Conservation (phyloP, 2,797 vertebrate genomes). For the Brachymystax lenok region DNA sequence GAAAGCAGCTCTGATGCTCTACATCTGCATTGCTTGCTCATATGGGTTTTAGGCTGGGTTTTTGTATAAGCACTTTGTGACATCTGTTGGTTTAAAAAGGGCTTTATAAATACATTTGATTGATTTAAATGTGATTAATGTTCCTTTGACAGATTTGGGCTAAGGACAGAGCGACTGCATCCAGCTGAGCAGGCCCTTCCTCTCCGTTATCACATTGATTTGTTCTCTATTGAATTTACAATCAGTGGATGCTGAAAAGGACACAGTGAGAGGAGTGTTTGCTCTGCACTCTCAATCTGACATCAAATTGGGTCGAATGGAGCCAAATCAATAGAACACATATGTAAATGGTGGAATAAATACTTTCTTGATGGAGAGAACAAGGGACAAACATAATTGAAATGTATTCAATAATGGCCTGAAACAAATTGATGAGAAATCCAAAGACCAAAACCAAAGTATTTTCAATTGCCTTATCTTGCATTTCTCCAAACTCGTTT, state of each 20-base stretch:
- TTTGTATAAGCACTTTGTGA: too few relatives aligned
- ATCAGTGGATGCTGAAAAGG: constrained; percentile 29
- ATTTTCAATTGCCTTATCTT: constrained; percentile 2
- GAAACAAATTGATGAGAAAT: background rate
- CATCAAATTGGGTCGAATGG: constrained; percentile 14
- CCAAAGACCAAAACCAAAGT: background rate
- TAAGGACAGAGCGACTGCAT: constrained; percentile 16
- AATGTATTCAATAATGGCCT: background rate
- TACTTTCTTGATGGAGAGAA: background rate
- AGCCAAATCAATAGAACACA: constrained; percentile 17
- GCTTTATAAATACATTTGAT: too few relatives aligned
- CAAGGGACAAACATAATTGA: background rate
- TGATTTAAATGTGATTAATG: background rate
- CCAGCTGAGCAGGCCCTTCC: background rate
- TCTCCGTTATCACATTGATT: constrained; percentile 33
- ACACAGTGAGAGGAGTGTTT: constrained; percentile 25
- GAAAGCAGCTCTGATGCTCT: background rate
- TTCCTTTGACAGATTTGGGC: constrained; percentile 41
- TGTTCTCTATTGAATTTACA: constrained; percentile 29
- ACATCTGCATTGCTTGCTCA: too few relatives aligned
- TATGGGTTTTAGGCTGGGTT: too few relatives aligned
- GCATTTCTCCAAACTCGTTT: background rate
- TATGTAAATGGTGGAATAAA: constrained; percentile 8
- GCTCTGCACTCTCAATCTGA: constrained; percentile 16
- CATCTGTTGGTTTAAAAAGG: too few relatives aligned